A percentile compares a stretch with the other conserved stretches of the same genome.
Evolutionary conservation across 2,888 invertebrate genomes (phyloP).

Genomic region (Gastrophysa polygoni): DNA sequence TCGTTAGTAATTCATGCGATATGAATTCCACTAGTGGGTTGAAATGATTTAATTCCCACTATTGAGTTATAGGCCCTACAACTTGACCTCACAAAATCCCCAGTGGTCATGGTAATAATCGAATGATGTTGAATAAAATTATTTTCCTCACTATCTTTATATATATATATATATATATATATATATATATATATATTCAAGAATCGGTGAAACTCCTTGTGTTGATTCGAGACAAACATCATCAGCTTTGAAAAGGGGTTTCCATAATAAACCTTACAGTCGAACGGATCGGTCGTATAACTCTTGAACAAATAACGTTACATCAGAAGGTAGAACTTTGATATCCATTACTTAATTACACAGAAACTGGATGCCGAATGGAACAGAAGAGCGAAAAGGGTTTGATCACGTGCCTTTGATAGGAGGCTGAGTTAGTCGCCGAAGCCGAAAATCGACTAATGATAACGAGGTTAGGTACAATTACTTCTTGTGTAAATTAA

Average conservation of each 20-base stretch:
- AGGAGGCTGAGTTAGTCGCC: slow-evolving; percentile 38
- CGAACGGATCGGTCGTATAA: slow-evolving; percentile 36
- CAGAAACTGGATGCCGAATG: slow-evolving; percentile 50
- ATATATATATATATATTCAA: not conserved
- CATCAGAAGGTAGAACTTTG: slow-evolving; percentile 58
- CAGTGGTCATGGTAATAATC: no score
- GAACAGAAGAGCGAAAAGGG: slow-evolving; percentile 45
- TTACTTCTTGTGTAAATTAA: slow-evolving; percentile 53
- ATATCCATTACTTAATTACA: slow-evolving; percentile 60
- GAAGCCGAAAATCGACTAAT: slow-evolving; percentile 55
- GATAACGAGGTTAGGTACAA: slow-evolving; percentile 60
- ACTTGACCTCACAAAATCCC: no score
- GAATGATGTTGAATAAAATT: no score
- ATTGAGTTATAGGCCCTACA: no score
- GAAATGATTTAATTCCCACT: no score
- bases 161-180: no score
- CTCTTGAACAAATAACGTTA: slow-evolving; percentile 55
- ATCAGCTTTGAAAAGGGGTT: slow-evolving; percentile 4
- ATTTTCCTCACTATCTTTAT: no score
- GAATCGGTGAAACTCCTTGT: slow-evolving; percentile 7
- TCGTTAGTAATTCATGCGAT: no score
- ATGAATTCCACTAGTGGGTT: no score
- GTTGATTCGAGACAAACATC: slow-evolving; percentile 14
- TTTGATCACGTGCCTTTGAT: slow-evolving; percentile 52
- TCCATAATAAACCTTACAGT: slow-evolving; percentile 16